Evolutionary conservation across 2,113 vertebrate genomes (phyloP).

Genomic region (Oriolus oriolus): DNA sequence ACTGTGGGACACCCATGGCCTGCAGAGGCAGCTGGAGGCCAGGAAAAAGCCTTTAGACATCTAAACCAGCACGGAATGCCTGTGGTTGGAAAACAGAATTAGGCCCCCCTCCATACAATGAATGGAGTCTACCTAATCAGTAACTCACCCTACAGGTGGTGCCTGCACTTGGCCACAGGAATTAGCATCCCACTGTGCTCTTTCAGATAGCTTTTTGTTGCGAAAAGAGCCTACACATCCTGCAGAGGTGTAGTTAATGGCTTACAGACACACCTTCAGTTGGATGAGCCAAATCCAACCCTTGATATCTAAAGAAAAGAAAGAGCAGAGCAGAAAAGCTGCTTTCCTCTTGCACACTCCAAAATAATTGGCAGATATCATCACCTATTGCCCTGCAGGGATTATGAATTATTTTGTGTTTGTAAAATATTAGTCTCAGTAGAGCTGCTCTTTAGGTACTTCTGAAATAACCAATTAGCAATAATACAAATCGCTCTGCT

Average conservation of each 20-base stretch:
- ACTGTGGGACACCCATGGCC: background rate
- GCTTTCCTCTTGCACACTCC: background rate
- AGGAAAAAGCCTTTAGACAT: background rate
- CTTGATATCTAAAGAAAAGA: background rate
- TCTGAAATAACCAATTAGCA: background rate
- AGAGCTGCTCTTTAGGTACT: background rate
- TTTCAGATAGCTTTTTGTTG: background rate
- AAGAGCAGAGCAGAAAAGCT: background rate
- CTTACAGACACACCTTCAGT: background rate
- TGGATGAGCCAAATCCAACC: background rate
- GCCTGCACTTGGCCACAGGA: background rate
- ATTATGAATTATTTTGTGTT: background rate
- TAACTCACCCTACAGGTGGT: background rate
- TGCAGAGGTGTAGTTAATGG: background rate
- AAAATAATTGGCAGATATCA: background rate
- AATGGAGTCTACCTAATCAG: background rate
- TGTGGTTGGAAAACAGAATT: background rate
- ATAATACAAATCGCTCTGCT: background rate
- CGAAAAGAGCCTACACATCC: background rate
- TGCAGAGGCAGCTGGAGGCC: background rate
- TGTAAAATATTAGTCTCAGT: background rate
- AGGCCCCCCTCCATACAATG: fast-evolving
- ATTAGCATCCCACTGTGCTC: background rate
- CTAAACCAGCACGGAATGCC: background rate
- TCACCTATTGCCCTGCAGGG: background rate